Evolutionary conservation across 2,888 invertebrate genomes (phyloP).

Genomic region (Hirtodrosophila duncani): DNA sequence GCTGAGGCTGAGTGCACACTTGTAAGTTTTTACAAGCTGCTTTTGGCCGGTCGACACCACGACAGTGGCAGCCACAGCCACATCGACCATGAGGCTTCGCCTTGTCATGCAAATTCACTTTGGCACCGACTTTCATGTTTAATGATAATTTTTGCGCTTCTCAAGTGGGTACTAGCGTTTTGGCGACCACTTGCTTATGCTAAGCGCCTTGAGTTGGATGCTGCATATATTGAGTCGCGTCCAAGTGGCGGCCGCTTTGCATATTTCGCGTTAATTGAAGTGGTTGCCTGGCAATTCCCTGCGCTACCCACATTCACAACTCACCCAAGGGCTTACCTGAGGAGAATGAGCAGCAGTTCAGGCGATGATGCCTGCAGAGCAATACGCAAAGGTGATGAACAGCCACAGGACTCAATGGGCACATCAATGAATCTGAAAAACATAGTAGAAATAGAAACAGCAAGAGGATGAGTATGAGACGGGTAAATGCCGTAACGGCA

Average conservation of each 20-base stretch:
- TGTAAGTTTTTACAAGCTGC: slow-evolving; percentile 52
- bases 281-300: slow-evolving; percentile 15
- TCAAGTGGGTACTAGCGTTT: slow-evolving; percentile 32
- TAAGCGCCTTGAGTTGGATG: slow-evolving; percentile 55
- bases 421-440: slow-evolving; percentile 84
- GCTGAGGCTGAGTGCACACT: slow-evolving; percentile 49
- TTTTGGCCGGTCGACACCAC: too few species aligned
- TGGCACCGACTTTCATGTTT: slow-evolving; percentile 68
- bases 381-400: slow-evolving; percentile 85
- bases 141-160: slow-evolving; percentile 58
- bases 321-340: slow-evolving; percentile 77
- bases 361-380: slow-evolving; percentile 86
- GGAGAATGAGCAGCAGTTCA: slow-evolving; percentile 86
- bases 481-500: slow-evolving; percentile 11
- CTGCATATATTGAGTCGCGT: slow-evolving; percentile 50
- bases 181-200: slow-evolving; percentile 61
- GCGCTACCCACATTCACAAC: not conserved
- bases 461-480: not conserved
- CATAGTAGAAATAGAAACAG: slow-evolving; percentile 4
- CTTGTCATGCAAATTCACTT: slow-evolving; percentile 71
- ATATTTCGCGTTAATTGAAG: slow-evolving; percentile 64
- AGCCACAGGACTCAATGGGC: slow-evolving; percentile 89
- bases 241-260: slow-evolving; percentile 55
- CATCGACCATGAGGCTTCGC: slow-evolving; percentile 54
- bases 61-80: not conserved